These are phyloP conservation scores for Heliothis peltigera DNA, from an alignment of 2,888 invertebrate species.

Conservation along the genomic window DNA sequence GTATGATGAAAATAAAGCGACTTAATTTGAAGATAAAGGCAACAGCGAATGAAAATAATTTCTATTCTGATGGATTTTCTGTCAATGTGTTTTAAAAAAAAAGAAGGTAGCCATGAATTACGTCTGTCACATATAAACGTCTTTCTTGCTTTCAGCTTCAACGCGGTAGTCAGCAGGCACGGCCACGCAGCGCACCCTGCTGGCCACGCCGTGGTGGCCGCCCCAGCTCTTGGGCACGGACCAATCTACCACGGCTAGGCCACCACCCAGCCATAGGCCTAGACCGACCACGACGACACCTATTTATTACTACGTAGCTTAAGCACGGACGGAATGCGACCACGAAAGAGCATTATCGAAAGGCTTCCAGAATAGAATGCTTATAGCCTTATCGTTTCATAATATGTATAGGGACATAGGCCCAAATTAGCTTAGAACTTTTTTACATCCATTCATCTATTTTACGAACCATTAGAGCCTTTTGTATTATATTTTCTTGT, in stretches of 20 bases:
- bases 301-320: slow-evolving; percentile 83
- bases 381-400: slow-evolving; percentile 81
- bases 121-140: too few relatives aligned
- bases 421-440: slow-evolving; percentile 72
- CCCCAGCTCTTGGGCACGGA: slow-evolving; percentile 79
- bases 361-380: slow-evolving; percentile 54
- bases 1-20: too few relatives aligned
- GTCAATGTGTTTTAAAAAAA: too few relatives aligned
- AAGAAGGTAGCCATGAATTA: too few relatives aligned
- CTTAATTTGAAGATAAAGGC: too few relatives aligned
- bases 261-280: slow-evolving; percentile 43
- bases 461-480: slow-evolving; percentile 69
- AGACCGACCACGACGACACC: slow-evolving; percentile 67
- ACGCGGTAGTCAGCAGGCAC: slow-evolving; percentile 89
- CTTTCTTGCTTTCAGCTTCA: slow-evolving; percentile 84
- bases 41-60: too few relatives aligned
- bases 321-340: slow-evolving; percentile 82
- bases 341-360: slow-evolving; percentile 71
- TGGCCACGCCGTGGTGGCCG: slow-evolving; percentile 74
- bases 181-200: slow-evolving; percentile 90
- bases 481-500: slow-evolving; percentile 87
- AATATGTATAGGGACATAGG: slow-evolving; percentile 82
- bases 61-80: too few relatives aligned
- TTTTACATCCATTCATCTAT: slow-evolving; percentile 55
- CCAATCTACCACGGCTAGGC: slow-evolving; percentile 76